phyloP scores from a whole-genome alignment of 1,140 invertebrate species.

The Gryon sp. region DNA sequence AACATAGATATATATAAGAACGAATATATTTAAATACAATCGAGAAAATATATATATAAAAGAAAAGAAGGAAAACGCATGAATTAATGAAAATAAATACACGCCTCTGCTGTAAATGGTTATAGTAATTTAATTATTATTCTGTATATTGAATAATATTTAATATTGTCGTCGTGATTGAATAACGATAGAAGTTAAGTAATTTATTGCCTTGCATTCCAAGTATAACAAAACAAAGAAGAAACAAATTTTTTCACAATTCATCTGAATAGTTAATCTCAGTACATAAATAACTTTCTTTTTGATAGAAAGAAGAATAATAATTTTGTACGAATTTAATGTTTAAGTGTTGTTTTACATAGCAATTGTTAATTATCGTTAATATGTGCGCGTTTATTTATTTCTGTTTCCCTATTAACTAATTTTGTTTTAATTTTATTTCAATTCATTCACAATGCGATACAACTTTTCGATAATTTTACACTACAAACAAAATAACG shows the following conservation, averaged over 20 bases:
- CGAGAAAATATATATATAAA: constrained; percentile 34
- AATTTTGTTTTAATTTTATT: constrained; percentile 8
- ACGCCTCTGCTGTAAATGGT: constrained; percentile 71
- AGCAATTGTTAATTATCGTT: too few species aligned
- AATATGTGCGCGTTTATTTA: constrained; percentile 23
- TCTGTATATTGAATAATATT: constrained; percentile 73
- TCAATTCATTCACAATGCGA: constrained; percentile 62
- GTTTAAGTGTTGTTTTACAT: constrained; percentile 14
- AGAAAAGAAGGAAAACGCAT: neutral
- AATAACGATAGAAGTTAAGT: constrained; percentile 69
- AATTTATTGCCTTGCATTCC: constrained; percentile 78
- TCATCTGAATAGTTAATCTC: too few species aligned
- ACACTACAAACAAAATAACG: constrained; percentile 51
- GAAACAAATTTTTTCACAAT: constrained; percentile 42
- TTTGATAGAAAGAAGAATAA: constrained; percentile 13
- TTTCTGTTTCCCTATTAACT: constrained; percentile 1
- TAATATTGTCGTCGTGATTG: constrained; percentile 71
- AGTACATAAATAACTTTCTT: too few species aligned
- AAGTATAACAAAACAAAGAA: constrained; percentile 51
- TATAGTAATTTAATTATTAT: constrained; percentile 74
- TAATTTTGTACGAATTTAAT: constrained; percentile 21
- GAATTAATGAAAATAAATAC: constrained; percentile 23
- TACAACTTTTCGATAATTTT: constrained; percentile 71
- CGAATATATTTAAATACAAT: constrained; percentile 58
- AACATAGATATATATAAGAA: constrained; percentile 42